Base-by-base conservation (phyloP, 2,797 vertebrate genomes). In the Rhinichthys osculus region DNA sequence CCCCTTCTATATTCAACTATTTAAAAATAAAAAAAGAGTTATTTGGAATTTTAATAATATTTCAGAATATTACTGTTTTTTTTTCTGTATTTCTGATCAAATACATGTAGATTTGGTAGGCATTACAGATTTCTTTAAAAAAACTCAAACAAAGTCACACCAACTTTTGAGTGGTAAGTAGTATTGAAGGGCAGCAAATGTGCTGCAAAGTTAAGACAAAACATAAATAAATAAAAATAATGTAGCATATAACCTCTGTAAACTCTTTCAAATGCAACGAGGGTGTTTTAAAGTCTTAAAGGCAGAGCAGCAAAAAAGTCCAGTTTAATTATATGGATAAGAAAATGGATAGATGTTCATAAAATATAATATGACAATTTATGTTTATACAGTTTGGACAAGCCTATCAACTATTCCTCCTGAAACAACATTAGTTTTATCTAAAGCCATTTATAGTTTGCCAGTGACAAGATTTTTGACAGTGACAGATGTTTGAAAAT, bases 401-500 rank as follows among this genome's bases (percentile, higher is more conserved):
- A 83, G 35, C 70, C 47, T 64, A 67, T 83, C 74, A 78, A 70
- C n/a, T 74, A 80, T 54, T 83, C 23, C 33, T 13, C 67, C 62
- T 85, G 11, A 64, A 78, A 72, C 52, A 70, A 62, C 47, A 47
- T 19, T 6, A 5, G n/a, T 17, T 81, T 73, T 83, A 87, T 69
- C 40, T 38, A 1, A 64, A 73, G 21, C 16, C 5, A 27, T 86
- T 70, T 83, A 78, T 44, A 86, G 70, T 78, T 70, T 23, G 17
- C 27, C 57, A 64, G 54, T 19, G 38, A 78, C 47, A 72, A 66
- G 47, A 59, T 35, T 82, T 88, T 81, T 85, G 82, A 86, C 87
- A 86, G 81, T 64, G 79, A 91, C 67, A 13, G 27, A 74, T 85
- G 87, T 83, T 89, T 91, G 72, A 85, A 89, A 90, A 89, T 85